phyloP scores from a whole-genome alignment of 2,113 vertebrate species.

The Anguilla japonica region DNA sequence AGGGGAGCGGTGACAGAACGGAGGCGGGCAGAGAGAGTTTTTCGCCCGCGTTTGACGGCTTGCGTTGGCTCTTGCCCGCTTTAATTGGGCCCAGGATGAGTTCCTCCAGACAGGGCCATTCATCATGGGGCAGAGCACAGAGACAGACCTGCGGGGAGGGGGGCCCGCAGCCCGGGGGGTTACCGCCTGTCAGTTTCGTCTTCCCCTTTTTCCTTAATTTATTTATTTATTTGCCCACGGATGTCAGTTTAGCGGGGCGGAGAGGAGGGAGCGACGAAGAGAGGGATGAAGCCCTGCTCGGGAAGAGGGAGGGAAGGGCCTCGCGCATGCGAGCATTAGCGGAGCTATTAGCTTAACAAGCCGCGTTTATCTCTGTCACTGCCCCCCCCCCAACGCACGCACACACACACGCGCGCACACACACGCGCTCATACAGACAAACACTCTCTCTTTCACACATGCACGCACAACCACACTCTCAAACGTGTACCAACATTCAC shows the following conservation, averaged over 20 bases:
- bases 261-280: conserved; percentile 71
- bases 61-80: conserved; percentile 86
- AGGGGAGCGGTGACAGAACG: not conserved
- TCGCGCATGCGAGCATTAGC: conserved; percentile 94
- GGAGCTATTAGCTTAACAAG: conserved; percentile 98
- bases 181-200: conserved; percentile 72
- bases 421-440: conserved; percentile 22
- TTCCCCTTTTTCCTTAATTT: conserved; percentile 76
- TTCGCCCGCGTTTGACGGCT: conserved; percentile 74
- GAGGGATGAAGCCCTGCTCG: not conserved
- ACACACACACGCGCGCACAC: conserved; percentile 56
- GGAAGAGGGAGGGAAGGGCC: conserved; percentile 42
- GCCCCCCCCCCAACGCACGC: conserved; percentile 40
- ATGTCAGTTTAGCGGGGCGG: conserved; percentile 63
- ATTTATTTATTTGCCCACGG: conserved; percentile 46
- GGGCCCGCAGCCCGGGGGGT: conserved; percentile 78
- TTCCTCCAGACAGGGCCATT: conserved; percentile 99
- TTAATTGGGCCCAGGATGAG: conserved; percentile 99
- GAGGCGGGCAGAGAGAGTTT: conserved; percentile 23
- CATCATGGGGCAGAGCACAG: conserved; percentile 97
- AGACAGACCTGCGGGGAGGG: conserved; percentile 88
- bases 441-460: not conserved
- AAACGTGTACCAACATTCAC: not conserved
- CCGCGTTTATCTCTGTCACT: conserved; percentile 95
- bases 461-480: not conserved